Base-by-base conservation (phyloP, 2,797 vertebrate species). In the Chiroxiphia lanceolata region DNA sequence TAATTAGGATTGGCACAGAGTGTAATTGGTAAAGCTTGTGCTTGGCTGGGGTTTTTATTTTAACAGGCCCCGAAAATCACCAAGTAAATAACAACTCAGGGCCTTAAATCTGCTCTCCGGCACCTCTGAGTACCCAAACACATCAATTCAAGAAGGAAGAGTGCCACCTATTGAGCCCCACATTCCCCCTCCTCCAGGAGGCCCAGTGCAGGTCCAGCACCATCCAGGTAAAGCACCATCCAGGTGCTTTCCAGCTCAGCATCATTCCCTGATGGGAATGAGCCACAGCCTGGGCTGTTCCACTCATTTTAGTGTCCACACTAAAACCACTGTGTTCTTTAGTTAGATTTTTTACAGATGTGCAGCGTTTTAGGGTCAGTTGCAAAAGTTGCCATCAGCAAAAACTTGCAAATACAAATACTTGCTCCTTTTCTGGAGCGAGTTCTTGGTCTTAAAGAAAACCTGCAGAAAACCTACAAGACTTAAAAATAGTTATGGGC, bases 71-170 rank as follows among this genome's bases (percentile, higher is more conserved):
- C 38, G 74, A 74, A 87, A 83, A 70, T 48, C 74, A 44, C 60
- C 48, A 21, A 15, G 51, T 56, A 36, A 78, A 45, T 29, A 38
- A 3, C 3, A 48, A 89, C 31, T 14, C 7, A 4, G 75, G 81
- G 8, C 76, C 56, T 87, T 61, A 14, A 6, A 34, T 74, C 67
- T 48, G 86, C 67, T 81, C 26, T 60, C 31, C 67, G 70, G 93
- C 71, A 86, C 69, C 59, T 83, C 83, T 60, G 80, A 69, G 2
- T 2, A 40, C 67, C 71, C 77, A 18, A 64, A 51, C 16, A 11
- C n/a, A 4, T 34, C 42, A 48, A 69, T 90, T 90, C 23, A 44
- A 95, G 89, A 96, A 93, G 87, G 89, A 92, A 94, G 86, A 93
- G 88, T 78, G 89, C 68, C 94, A 82, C 60, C 91, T 56, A 17